These are phyloP conservation scores for Cheilosia pagana DNA, from an alignment of 2,888 invertebrate species.

Conservation along the genomic window DNA sequence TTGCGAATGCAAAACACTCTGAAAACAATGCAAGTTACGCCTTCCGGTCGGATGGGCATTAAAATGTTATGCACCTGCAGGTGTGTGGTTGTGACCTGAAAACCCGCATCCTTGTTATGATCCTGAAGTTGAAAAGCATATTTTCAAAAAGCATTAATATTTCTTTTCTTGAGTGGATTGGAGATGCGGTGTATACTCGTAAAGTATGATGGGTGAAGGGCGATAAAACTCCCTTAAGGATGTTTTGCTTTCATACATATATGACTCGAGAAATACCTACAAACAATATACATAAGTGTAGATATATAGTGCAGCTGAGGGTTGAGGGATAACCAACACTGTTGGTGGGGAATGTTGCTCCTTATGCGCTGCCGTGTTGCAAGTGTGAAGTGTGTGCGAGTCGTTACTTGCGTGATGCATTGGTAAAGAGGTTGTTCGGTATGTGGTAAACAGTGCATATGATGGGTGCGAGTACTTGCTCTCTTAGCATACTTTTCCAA, in stretches of 20 bases:
- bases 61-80: conserved; percentile 26
- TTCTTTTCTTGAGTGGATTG: conserved; percentile 41
- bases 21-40: conserved; percentile 39
- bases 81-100: conserved; percentile 49
- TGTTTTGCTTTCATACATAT: conserved; percentile 28
- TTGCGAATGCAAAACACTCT: conserved; percentile 34
- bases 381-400: conserved; percentile 52
- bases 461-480: conserved; percentile 37
- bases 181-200: no score
- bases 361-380: conserved; percentile 3
- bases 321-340: conserved; percentile 23
- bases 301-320: background rate
- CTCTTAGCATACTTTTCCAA: conserved; percentile 56
- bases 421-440: conserved; percentile 11
- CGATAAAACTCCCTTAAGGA: conserved; percentile 50
- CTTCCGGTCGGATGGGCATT: conserved; percentile 27
- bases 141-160: conserved; percentile 53
- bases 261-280: conserved; percentile 24
- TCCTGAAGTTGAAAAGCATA: conserved; percentile 45
- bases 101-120: conserved; percentile 44
- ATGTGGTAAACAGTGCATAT: conserved; percentile 14
- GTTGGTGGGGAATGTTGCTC: conserved; percentile 17
- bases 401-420: conserved; percentile 34
- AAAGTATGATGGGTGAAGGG: conserved; percentile 14
- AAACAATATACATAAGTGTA: background rate